A percentile compares a stretch with the other conserved stretches of the same genome.
Conservation (phyloP, 2,797 vertebrate species). For the Podarcis siculus region DNA sequence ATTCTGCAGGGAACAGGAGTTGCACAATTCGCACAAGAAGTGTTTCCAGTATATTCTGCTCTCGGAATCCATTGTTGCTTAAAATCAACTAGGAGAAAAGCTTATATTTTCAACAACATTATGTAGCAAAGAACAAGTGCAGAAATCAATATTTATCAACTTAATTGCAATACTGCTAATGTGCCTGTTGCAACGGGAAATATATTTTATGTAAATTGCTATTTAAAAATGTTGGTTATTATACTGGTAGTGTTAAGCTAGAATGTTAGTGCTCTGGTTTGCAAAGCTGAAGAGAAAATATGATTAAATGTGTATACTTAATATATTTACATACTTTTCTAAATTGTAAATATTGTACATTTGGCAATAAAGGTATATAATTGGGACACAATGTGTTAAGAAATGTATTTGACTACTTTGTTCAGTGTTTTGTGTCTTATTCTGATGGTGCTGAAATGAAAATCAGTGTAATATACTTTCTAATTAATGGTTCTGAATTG, state of each 20-base stretch:
- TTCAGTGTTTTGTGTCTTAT: neutral
- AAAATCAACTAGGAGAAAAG: neutral
- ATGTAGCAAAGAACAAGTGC: neutral
- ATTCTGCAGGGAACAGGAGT: neutral
- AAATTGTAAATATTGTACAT: neutral
- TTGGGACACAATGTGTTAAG: neutral
- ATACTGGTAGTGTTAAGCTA: neutral
- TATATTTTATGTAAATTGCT: neutral
- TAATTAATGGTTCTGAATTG: neutral
- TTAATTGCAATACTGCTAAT: neutral
- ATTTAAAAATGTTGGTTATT: neutral
- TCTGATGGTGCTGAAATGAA: neutral
- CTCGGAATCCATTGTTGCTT: neutral
- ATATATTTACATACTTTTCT: neutral
- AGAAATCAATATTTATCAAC: neutral
- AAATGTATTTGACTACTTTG: neutral
- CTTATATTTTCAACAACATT: neutral
- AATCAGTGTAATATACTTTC: neutral
- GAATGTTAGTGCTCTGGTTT: neutral
- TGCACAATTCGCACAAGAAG: neutral
- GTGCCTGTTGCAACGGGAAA: neutral
- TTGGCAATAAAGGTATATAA: conserved; percentile 2
- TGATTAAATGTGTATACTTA: neutral
- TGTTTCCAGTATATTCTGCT: neutral
- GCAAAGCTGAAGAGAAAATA: neutral